Conservation (phyloP, 2,113 vertebrate species). For the Archilochus colubris region DNA sequence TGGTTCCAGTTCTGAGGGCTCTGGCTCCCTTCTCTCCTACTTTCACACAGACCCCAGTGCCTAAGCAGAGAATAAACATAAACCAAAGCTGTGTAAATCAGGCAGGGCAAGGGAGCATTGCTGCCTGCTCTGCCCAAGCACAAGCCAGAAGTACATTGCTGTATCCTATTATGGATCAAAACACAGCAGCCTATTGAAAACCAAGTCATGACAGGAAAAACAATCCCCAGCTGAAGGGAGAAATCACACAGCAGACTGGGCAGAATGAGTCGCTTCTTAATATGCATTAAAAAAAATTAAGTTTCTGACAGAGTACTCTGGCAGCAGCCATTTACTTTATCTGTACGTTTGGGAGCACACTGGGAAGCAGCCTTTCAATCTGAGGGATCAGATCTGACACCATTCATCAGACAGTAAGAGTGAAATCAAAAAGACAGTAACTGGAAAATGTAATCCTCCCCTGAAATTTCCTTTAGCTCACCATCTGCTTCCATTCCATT, state of each 20-base stretch:
- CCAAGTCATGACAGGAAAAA: not conserved
- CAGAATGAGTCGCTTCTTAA: not conserved
- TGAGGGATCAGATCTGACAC: slow-evolving; percentile 65
- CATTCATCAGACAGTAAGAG: slow-evolving; percentile 66
- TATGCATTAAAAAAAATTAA: slow-evolving; percentile 36
- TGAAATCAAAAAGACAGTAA: slow-evolving; percentile 69
- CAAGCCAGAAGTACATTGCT: not conserved
- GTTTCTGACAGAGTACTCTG: slow-evolving; percentile 4
- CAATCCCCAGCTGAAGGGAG: not conserved
- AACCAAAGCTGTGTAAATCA: not conserved
- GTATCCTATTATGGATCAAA: not conserved
- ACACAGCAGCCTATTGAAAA: not conserved
- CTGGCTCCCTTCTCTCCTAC: not conserved
- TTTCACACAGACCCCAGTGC: rapidly evolving
- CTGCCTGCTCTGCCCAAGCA: not conserved
- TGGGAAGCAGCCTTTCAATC: slow-evolving; percentile 55
- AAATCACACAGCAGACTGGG: not conserved
- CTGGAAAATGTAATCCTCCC: slow-evolving; percentile 64
- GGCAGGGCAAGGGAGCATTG: not conserved
- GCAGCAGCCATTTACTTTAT: slow-evolving; percentile 45
- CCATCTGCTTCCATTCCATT: slow-evolving; percentile 63
- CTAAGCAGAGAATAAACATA: not conserved
- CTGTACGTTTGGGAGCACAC: slow-evolving; percentile 39
- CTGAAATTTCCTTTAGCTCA: slow-evolving; percentile 57
- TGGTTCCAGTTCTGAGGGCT: not conserved